Evolutionary conservation across 92 coral and sea anemone genomes (phyloP), one percentile per base, ranked within the genome.

Genomic region (Umimayanthus kanabou): DNA sequence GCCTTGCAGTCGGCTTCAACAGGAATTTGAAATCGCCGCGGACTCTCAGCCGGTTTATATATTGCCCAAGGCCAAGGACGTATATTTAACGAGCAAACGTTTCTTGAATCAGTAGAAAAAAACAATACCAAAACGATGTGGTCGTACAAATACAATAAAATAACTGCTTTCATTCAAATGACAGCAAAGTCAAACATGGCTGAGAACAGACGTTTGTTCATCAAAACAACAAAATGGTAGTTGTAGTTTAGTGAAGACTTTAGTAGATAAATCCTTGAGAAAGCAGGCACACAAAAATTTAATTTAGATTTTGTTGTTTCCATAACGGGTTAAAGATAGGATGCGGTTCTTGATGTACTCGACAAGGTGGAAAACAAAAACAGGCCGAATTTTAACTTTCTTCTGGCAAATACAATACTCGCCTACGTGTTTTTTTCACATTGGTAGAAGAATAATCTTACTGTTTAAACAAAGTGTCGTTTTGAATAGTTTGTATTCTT

Each of bases 381-480:
- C 40, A 75, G 5, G 30, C 14, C 13, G 79, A 75, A 18, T 43
- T 40, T 37, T 23, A 39, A 20, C 79, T 43, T 75, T 75, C 40
- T 75, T 20, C 79, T 39, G 39, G 28, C 29, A 75, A 75, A 18
- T 37, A 75, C 10, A 40, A 39, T n/a, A 20, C 28, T 39, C 53
- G 53, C 53, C 29, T 37, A 16, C 28, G 79, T 75, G 79, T 75
- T 75, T 40, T 25, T 75, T 25, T 61, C 69, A 40, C 20, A 39
- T 37, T 20, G 45, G 45, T 7, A 39, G 79, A 75, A 40, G 79
- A 75, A 42, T 39, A 65, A 77, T 58, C 66, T 64, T 39, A 23
- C 55, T 81, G 28, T 61, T 66, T 81, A 66, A 81, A 81, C 55
- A 81, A 65, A 26, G 58, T 81, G 85, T 58, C 75, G 39, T 42